phyloP scores from a whole-genome alignment of 2,797 vertebrate genomes.

The Chrosomus eos region DNA sequence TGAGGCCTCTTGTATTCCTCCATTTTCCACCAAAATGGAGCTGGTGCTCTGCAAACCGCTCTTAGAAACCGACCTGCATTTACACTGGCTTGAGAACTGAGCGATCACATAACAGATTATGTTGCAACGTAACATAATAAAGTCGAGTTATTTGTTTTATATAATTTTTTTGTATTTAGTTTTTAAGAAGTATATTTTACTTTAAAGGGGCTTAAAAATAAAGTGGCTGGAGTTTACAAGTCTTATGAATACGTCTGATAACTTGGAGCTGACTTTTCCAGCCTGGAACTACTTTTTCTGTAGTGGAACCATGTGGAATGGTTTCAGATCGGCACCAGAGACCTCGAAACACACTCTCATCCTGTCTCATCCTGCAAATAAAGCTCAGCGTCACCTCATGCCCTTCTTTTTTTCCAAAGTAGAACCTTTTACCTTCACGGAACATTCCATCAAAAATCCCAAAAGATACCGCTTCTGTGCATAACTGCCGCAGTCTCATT shows the following conservation, averaged over 20 bases:
- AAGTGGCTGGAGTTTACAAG: not conserved
- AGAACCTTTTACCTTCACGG: slow-evolving; percentile 44
- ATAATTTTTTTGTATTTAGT: not conserved
- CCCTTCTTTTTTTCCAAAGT: slow-evolving; percentile 20
- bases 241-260: not conserved
- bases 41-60: not conserved
- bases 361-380: not conserved
- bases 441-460: slow-evolving; percentile 44
- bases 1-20: not conserved
- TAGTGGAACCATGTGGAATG: not conserved
- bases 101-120: not conserved
- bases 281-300: not conserved
- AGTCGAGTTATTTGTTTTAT: not conserved
- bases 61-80: not conserved
- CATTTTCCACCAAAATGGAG: slow-evolving; percentile 4
- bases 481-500: slow-evolving; percentile 56
- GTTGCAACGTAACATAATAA: not conserved
- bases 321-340: not conserved
- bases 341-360: not conserved
- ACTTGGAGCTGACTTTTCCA: not conserved
- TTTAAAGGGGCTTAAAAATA: not conserved
- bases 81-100: not conserved
- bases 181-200: not conserved
- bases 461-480: slow-evolving; percentile 30
- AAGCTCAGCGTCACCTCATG: not conserved